A percentile compares a stretch with the other conserved stretches of the same genome.
These are phyloP conservation scores for Steinernema carpocapsae DNA, from an alignment of 2,888 invertebrate genomes.

Conservation along the genomic window DNA sequence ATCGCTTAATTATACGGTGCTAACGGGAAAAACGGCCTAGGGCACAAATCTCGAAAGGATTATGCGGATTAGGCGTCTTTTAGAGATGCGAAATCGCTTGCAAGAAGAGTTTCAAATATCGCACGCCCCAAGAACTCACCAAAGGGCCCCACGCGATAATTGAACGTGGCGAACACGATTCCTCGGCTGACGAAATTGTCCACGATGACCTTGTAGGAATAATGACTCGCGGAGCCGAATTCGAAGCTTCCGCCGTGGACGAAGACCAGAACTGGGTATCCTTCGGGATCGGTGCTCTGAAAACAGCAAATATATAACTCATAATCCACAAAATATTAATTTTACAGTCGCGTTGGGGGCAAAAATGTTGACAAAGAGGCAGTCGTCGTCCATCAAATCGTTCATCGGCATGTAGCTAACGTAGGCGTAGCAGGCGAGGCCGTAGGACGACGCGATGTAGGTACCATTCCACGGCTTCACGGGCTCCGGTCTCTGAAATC, in stretches of 20 bases:
- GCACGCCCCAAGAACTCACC: no score
- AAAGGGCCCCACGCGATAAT: conserved; percentile 88
- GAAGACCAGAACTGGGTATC: conserved; percentile 88
- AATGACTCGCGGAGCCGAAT: conserved; percentile 74
- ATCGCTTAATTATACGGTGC: no score
- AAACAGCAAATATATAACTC: no score
- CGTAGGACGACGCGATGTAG: not conserved
- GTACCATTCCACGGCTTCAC: not conserved
- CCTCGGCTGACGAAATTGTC: conserved; percentile 74
- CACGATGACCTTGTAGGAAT: conserved; percentile 50
- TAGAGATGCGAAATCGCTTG: no score
- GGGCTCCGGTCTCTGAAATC: not conserved
- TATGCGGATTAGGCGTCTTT: no score
- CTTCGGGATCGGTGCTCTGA: conserved; percentile 20
- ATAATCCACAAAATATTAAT: no score
- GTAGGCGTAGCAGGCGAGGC: not conserved
- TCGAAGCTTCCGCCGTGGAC: conserved; percentile 92
- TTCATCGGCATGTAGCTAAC: not conserved
- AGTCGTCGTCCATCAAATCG: not conserved
- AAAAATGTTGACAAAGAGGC: not conserved
- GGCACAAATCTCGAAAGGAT: no score
- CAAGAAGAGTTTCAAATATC: no score
- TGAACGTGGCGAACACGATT: conserved; percentile 88
- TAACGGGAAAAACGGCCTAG: no score
- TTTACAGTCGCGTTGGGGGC: not conserved